Conservation (phyloP, 2,888 invertebrate genomes). For the Eledone cirrhosa region DNA sequence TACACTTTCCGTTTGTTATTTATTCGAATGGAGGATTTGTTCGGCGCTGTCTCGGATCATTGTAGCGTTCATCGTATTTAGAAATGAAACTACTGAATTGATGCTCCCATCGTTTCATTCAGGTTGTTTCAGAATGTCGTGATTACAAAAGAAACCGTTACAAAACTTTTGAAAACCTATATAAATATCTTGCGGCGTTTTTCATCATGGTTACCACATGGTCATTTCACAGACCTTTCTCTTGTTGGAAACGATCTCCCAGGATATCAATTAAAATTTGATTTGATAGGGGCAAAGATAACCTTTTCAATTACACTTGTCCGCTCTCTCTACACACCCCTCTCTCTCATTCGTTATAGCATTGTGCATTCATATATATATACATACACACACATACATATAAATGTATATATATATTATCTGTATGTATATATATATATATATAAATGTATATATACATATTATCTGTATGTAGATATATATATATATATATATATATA, state of each 20-base stretch:
- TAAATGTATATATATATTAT: too few relatives aligned
- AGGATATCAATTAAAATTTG: slow-evolving; percentile 26
- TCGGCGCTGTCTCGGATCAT: slow-evolving; percentile 21
- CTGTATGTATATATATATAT: background rate
- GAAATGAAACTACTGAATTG: slow-evolving; percentile 15
- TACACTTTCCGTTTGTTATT: slow-evolving; percentile 21
- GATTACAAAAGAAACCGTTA: slow-evolving; percentile 17
- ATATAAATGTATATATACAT: background rate
- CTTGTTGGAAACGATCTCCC: slow-evolving; percentile 24
- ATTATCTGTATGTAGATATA: too few relatives aligned
- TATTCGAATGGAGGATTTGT: slow-evolving; percentile 18
- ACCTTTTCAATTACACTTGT: slow-evolving; percentile 24
- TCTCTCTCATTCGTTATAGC: background rate
- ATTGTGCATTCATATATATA: background rate
- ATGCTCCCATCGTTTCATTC: slow-evolving; percentile 21
- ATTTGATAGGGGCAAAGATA: slow-evolving; percentile 28
- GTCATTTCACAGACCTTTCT: slow-evolving; percentile 28
- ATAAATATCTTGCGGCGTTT: slow-evolving; percentile 21
- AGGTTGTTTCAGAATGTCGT: slow-evolving; percentile 18
- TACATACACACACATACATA: background rate
- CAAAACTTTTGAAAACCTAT: slow-evolving; percentile 25
- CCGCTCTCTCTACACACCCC: background rate
- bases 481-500: background rate
- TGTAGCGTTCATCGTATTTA: slow-evolving; percentile 25
- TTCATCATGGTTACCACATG: slow-evolving; percentile 26